phyloP scores from a whole-genome alignment of 2,797 vertebrate genomes.

The Ciconia nigra region DNA sequence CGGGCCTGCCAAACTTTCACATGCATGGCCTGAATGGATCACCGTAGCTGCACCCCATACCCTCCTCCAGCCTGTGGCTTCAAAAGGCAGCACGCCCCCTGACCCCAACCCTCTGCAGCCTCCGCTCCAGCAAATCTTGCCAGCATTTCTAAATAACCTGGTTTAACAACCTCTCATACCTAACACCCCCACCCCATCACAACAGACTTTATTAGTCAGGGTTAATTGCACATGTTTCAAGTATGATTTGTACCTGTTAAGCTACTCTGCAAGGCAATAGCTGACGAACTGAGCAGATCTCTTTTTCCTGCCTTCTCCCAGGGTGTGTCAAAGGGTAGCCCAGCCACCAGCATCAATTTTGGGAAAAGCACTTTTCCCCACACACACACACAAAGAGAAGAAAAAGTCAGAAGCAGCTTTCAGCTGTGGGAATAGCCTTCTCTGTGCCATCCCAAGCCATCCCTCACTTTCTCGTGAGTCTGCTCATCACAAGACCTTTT shows the following conservation, averaged over 20 bases:
- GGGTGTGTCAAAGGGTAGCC: not conserved
- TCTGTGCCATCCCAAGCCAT: not conserved
- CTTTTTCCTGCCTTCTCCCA: not conserved
- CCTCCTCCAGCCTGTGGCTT: not conserved
- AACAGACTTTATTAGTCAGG: not conserved
- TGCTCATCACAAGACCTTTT: not conserved
- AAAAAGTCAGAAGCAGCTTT: not conserved
- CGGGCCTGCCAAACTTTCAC: not conserved
- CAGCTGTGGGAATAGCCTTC: not conserved
- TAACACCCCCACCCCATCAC: not conserved
- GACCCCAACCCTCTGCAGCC: not conserved
- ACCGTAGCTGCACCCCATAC: not conserved
- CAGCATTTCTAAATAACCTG: not conserved
- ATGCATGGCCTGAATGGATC: not conserved
- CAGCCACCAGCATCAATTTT: not conserved
- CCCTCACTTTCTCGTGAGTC: not conserved
- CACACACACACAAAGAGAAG: not conserved
- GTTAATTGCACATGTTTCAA: not conserved
- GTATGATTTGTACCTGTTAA: not conserved
- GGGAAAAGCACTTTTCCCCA: not conserved
- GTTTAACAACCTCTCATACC: not conserved
- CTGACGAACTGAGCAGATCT: not conserved
- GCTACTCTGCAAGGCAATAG: not conserved
- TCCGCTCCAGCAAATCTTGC: not conserved
- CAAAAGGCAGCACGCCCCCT: not conserved